Conservation (phyloP, 1,140 invertebrate species). For the Drosophila nigrodunni region DNA sequence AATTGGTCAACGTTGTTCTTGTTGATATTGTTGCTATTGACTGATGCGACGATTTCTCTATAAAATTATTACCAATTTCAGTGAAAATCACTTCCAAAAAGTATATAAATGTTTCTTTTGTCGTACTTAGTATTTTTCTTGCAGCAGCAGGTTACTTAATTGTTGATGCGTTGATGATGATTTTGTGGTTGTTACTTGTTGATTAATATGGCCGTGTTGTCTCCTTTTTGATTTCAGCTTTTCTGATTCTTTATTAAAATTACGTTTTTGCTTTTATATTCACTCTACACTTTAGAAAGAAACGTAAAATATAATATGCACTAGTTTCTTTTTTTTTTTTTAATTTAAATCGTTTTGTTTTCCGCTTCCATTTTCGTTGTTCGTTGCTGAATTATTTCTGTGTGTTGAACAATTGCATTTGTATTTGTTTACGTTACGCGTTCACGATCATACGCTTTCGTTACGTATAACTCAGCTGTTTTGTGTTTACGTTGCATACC, state of each 20-base stretch:
- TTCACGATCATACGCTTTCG: slow-evolving; percentile 69
- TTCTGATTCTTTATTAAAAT: slow-evolving; percentile 49
- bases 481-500: slow-evolving; percentile 69
- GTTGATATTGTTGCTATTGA: slow-evolving; percentile 16
- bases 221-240: slow-evolving; percentile 44
- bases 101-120: slow-evolving; percentile 24
- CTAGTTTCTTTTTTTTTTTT: slow-evolving; percentile 24
- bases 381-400: slow-evolving; percentile 13
- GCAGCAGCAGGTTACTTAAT: slow-evolving; percentile 2
- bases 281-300: slow-evolving; percentile 54
- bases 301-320: slow-evolving; percentile 28
- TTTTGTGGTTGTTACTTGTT: slow-evolving; percentile 40
- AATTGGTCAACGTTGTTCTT: slow-evolving; percentile 37
- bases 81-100: slow-evolving; percentile 48
- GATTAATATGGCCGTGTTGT: slow-evolving; percentile 44
- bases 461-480: slow-evolving; percentile 65
- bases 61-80: slow-evolving; percentile 64
- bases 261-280: slow-evolving; percentile 43
- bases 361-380: slow-evolving; percentile 41
- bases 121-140: slow-evolving; percentile 57
- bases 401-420: slow-evolving; percentile 28
- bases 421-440: slow-evolving; percentile 62
- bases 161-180: slow-evolving; percentile 27
- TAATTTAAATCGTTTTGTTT: slow-evolving; percentile 26
- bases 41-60: slow-evolving; percentile 37